Evolutionary conservation across 2,113 vertebrate genomes (phyloP).

Genomic region (Mesocricetus auratus): DNA sequence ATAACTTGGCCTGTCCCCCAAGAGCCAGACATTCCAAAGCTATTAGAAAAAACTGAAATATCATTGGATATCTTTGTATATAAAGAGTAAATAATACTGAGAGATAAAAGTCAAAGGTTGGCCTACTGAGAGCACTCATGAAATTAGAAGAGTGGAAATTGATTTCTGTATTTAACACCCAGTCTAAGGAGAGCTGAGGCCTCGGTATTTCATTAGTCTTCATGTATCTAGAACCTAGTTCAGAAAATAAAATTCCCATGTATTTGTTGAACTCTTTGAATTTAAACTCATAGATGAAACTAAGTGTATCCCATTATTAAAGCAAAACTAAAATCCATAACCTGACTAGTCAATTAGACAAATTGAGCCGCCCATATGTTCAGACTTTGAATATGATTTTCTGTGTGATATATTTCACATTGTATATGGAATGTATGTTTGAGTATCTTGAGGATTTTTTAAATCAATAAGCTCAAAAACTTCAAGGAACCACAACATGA

Average conservation of each 20-base stretch:
- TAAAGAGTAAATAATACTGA: not conserved
- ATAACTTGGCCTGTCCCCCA: not conserved
- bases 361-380: not conserved
- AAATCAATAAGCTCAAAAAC: conserved; percentile 19
- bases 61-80: not conserved
- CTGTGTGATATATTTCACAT: not conserved
- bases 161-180: no score
- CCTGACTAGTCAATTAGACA: not conserved
- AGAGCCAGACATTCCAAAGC: not conserved
- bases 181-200: not conserved
- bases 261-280: not conserved
- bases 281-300: conserved; percentile 13
- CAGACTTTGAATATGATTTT: conserved; percentile 2
- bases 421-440: not conserved
- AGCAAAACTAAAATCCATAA: conserved; percentile 27
- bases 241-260: not conserved
- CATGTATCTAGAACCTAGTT: not conserved
- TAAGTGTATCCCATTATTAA: conserved; percentile 1
- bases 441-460: not conserved
- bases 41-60: conserved; percentile 35
- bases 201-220: not conserved
- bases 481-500: not conserved
- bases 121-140: not conserved
- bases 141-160: not conserved
- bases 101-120: not conserved